phyloP scores from a whole-genome alignment of 2,797 vertebrate genomes.

The Lateolabrax maculatus region DNA sequence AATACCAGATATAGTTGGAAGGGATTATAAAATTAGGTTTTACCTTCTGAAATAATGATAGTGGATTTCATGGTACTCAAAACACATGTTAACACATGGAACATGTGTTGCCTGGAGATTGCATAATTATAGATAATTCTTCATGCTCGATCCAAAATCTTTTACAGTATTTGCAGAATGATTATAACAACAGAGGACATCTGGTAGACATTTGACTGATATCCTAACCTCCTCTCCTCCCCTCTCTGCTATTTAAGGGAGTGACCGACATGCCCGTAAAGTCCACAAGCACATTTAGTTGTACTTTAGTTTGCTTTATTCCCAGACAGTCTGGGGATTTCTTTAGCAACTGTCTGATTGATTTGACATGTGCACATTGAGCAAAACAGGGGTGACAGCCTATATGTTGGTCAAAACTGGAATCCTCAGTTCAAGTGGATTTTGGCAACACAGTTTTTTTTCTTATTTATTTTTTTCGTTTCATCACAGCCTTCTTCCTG shows the following conservation, averaged over 20 bases:
- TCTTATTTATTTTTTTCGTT: no score
- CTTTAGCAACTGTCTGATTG: neutral
- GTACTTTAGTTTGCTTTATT: neutral
- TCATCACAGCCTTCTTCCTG: slow-evolving; percentile 1
- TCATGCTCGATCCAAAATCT: neutral
- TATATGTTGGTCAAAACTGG: slow-evolving; percentile 16
- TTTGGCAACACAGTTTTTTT: slow-evolving; percentile 1
- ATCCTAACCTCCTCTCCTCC: slow-evolving; percentile 26
- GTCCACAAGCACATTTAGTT: slow-evolving; percentile 45
- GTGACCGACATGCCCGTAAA: slow-evolving; percentile 45
- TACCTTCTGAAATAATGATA: neutral
- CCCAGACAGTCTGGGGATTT: neutral
- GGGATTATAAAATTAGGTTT: neutral
- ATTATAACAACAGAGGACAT: slow-evolving; percentile 45
- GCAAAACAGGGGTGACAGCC: slow-evolving; percentile 5
- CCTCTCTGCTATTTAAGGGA: slow-evolving; percentile 57
- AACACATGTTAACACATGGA: neutral
- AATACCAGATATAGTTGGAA: neutral
- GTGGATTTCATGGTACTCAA: neutral
- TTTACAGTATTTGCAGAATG: neutral
- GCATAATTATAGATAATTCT: neutral
- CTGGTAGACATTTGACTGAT: slow-evolving; percentile 46
- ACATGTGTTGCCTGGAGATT: neutral
- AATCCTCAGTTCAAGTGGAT: slow-evolving; percentile 15
- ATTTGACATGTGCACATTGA: neutral